These are phyloP conservation scores for Parambassis ranga DNA, from an alignment of 2,797 vertebrate species.

Conservation along the genomic window DNA sequence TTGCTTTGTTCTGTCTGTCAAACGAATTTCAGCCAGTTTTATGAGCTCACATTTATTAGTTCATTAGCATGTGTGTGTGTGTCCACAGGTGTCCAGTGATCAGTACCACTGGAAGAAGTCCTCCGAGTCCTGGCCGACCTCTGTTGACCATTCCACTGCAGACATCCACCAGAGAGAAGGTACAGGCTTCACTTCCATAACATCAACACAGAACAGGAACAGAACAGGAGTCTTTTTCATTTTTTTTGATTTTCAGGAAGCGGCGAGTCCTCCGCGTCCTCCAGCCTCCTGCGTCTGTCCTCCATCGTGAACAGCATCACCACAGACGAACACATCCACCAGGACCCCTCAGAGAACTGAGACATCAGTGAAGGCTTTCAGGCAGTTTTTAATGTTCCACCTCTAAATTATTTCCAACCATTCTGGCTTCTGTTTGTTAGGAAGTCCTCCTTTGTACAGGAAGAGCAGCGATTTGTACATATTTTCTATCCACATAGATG, in stretches of 20 bases:
- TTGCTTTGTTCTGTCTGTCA: neutral
- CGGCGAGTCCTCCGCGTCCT: constrained; percentile 85
- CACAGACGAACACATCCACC: constrained; percentile 82
- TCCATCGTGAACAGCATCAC: constrained; percentile 98
- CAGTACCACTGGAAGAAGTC: constrained; percentile 85
- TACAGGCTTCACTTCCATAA: constrained; percentile 70
- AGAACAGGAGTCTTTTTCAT: neutral
- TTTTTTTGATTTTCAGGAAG: constrained; percentile 64
- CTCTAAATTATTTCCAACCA: constrained; percentile 45
- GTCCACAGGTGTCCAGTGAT: constrained; percentile 78
- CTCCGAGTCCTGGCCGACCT: constrained; percentile 85
- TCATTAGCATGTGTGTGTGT: neutral
- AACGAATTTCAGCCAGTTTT: neutral
- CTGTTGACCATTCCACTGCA: constrained; percentile 88
- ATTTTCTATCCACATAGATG: constrained; percentile 80
- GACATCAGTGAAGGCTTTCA: neutral
- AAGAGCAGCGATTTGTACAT: constrained; percentile 64
- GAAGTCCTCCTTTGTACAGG: constrained; percentile 36
- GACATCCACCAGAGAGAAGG: constrained; percentile 86
- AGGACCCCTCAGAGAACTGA: constrained; percentile 74
- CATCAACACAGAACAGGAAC: neutral
- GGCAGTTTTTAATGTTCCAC: constrained; percentile 12
- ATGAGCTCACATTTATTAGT: neutral
- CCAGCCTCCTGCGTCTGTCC: constrained; percentile 93
- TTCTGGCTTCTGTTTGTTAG: constrained; percentile 39